Conservation (phyloP, 2,797 vertebrate genomes). For the Naso thynnoides region DNA sequence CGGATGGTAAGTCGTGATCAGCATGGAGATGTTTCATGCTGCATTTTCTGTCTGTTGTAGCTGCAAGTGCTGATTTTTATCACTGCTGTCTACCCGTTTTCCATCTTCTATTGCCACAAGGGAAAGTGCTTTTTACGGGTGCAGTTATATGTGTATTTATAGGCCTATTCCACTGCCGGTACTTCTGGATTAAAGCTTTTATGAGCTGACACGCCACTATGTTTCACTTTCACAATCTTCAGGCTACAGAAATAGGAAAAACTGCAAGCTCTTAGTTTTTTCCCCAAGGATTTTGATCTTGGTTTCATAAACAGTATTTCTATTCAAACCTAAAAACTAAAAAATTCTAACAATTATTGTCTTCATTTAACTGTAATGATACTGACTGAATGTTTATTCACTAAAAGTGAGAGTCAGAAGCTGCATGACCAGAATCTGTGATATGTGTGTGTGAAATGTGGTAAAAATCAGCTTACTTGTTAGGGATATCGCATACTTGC, state of each 20-base stretch:
- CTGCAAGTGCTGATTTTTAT: not conserved
- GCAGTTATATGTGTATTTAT: conserved; percentile 28
- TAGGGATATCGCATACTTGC: not conserved
- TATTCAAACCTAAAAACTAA: too few relatives aligned
- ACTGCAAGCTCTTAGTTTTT: not conserved
- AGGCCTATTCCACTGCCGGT: conserved; percentile 3
- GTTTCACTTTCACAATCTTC: not conserved
- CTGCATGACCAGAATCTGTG: not conserved
- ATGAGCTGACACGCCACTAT: conserved; percentile 2
- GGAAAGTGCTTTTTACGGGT: conserved; percentile 7
- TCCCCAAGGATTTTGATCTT: not conserved
- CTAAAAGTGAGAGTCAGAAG: not conserved
- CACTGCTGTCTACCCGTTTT: not conserved
- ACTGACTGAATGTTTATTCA: not conserved
- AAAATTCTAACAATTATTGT: not conserved
- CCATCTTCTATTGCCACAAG: conserved; percentile 1
- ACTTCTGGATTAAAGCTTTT: conserved; percentile 37
- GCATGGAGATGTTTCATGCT: fast-evolving
- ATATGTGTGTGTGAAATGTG: not conserved
- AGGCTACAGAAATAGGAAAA: not conserved
- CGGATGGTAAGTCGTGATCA: conserved; percentile 82
- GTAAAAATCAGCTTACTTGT: not conserved
- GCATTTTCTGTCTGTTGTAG: not conserved
- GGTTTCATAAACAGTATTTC: not conserved
- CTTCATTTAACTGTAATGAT: not conserved